Percentiles rank a stretch among this genome's conserved stretches.
Evolutionary conservation across 2,113 vertebrate species (phyloP).

Genomic region (Nesogale talazaci): DNA sequence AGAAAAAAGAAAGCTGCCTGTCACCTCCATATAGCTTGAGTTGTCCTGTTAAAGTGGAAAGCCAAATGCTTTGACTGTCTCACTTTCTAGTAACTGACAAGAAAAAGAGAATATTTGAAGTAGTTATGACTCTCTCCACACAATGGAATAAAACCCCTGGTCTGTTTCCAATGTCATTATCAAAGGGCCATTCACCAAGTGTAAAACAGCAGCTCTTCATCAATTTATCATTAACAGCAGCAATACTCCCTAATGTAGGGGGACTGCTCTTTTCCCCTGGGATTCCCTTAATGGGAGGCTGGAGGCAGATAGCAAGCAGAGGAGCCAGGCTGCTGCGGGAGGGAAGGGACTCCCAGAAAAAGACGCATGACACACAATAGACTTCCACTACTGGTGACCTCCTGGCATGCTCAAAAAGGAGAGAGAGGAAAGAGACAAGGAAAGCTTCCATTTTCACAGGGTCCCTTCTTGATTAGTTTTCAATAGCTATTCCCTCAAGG

Average conservation of each 20-base stretch:
- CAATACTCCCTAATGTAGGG: conserved; percentile 90
- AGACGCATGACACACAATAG: conserved; percentile 63
- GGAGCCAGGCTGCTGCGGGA: conserved; percentile 83
- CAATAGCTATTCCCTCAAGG: neutral
- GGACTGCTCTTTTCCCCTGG: conserved; percentile 87
- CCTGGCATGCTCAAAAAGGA: conserved; percentile 48
- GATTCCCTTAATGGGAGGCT: conserved; percentile 90
- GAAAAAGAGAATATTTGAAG: conserved; percentile 87
- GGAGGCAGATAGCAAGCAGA: conserved; percentile 87
- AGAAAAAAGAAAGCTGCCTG: conserved; percentile 43
- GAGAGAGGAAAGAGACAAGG: neutral
- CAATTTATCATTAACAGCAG: conserved; percentile 96
- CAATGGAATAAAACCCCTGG: conserved; percentile 89
- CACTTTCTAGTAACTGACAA: conserved; percentile 82
- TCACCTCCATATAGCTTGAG: conserved; percentile 65
- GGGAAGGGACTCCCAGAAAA: conserved; percentile 83
- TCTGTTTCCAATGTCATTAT: conserved; percentile 93
- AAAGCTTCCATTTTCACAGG: conserved; percentile 56
- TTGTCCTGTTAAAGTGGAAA: conserved; percentile 84
- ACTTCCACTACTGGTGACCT: conserved; percentile 79
- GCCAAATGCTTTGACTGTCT: conserved; percentile 82
- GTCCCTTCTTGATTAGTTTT: conserved; percentile 37
- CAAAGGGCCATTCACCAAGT: conserved; percentile 92
- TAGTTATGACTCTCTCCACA: conserved; percentile 90
- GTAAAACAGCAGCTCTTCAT: conserved; percentile 93